Conservation (phyloP, 2,888 invertebrate genomes). For the Epicampocera succincta region DNA sequence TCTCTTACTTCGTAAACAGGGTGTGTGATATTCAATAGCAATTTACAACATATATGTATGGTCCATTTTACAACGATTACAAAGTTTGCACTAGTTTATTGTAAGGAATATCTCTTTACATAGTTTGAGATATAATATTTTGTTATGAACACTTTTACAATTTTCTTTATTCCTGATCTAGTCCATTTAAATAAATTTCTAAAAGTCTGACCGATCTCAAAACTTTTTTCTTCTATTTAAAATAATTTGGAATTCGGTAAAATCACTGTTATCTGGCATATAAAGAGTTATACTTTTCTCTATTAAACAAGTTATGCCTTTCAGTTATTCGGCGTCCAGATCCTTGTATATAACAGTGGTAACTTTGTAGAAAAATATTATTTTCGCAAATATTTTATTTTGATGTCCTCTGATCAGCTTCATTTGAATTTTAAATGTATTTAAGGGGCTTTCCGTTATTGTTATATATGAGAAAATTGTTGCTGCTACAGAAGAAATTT, state of each 20-base stretch:
- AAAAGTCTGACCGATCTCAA: neutral
- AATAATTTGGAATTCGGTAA: constrained; percentile 4
- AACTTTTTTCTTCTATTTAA: constrained; percentile 1
- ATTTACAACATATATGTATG: constrained; percentile 20
- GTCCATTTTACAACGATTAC: constrained; percentile 14
- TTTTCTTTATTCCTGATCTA: neutral
- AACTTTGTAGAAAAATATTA: constrained; percentile 21
- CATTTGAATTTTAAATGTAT: constrained; percentile 28
- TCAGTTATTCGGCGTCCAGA: too few relatives aligned
- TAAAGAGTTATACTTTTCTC: too few relatives aligned
- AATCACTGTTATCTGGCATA: neutral
- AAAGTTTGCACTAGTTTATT: constrained; percentile 10
- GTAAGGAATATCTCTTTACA: constrained; percentile 15
- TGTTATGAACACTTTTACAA: too few relatives aligned
- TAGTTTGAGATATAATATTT: too few relatives aligned
- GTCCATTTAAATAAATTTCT: too few relatives aligned
- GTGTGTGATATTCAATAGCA: constrained; percentile 10
- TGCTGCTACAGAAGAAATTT: constrained; percentile 5
- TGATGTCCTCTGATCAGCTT: constrained; percentile 14
- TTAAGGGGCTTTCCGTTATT: constrained; percentile 35
- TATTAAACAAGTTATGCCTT: too few relatives aligned
- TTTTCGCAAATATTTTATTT: constrained; percentile 8
- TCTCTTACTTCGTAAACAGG: neutral
- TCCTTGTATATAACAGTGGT: too few relatives aligned
- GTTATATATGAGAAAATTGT: constrained; percentile 24